Base-by-base conservation (phyloP, 2,797 vertebrate genomes). In the Spinibarbus caldwelli region DNA sequence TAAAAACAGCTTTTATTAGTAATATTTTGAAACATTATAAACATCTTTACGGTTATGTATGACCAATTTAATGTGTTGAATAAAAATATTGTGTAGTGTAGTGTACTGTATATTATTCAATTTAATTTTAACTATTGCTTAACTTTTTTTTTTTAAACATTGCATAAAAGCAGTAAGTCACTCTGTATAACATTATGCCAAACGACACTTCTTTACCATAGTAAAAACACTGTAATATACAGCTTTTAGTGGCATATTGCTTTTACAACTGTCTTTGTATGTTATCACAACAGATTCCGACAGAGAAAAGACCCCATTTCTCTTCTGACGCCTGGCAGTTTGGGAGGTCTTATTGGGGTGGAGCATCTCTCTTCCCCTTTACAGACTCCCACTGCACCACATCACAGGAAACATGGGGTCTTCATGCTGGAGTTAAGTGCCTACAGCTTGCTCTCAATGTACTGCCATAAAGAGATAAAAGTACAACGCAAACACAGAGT, bases 401-500 rank as follows among this genome's bases (percentile, higher is more conserved):
- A 84, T 86, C 81, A 84, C 68, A 80, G 68, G 54, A 4, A 67
- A 23, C 45, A 64, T 34, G 2, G 41, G 70, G 41, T 76, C 14
- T 66, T 78, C 67, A 83, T 52, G 11, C 66, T 72, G 29, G 57
- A 75, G 47, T 70, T 54, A 34, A 62, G 38, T 76, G 86, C n/a
- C 57, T 43, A 21, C 36, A 81, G 71, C n/a, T 49, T 23, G 29
- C 59, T 84, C 71, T 80, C 49, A 47, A 70, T 62, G 64, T 52
- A 43, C 47, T 73, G 45, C 38, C 49, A 75, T 59, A 47, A 54
- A 68, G 15, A 87, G 71, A 80, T 81, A 87, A 87, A 81, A 36
- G 64, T 26, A 82, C 15, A 43, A 31, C 0, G 19, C 47, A 67
- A 62, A 79, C 68, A 72, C 68, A 73, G 26, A 77, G 82, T 76